These are phyloP conservation scores for Rhinichthys klamathensis DNA, from an alignment of 2,113 vertebrate species.

Conservation along the genomic window DNA sequence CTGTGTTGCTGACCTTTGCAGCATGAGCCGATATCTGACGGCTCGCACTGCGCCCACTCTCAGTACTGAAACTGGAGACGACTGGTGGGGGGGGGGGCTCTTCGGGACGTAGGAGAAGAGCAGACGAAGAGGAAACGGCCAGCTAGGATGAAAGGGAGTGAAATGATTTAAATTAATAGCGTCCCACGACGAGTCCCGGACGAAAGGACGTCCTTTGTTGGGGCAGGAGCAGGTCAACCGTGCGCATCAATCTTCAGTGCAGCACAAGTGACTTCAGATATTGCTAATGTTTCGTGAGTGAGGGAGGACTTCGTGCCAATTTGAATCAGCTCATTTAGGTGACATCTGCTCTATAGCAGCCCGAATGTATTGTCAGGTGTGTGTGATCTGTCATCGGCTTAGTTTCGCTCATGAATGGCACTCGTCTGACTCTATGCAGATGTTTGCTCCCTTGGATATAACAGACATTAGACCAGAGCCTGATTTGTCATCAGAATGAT, in stretches of 20 bases:
- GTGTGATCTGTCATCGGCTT: constrained; percentile 33
- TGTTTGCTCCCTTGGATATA: constrained; percentile 7
- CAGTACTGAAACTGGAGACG: not conserved
- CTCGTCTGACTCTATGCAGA: not conserved
- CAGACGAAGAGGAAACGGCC: not conserved
- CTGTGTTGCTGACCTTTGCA: constrained; percentile 9
- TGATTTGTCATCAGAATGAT: constrained; percentile 34
- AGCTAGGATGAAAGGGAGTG: constrained; percentile 2
- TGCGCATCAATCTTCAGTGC: constrained; percentile 2
- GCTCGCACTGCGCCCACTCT: not conserved
- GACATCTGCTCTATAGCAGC: not conserved
- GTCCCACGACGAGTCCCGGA: not conserved
- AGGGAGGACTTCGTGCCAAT: not conserved
- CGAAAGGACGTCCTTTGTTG: constrained; percentile 32
- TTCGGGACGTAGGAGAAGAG: not conserved
- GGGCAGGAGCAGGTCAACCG: not conserved
- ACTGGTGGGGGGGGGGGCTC: not conserved
- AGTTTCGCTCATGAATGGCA: not conserved
- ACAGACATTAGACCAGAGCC: constrained; percentile 1
- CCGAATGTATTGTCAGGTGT: constrained; percentile 24
- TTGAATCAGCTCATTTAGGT: constrained; percentile 25
- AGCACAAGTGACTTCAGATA: not conserved
- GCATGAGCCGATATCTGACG: not conserved
- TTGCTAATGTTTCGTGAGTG: constrained; percentile 30
- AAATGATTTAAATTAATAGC: constrained; percentile 6